Conservation (phyloP, 2,797 vertebrate species). For the Macropodus opercularis region DNA sequence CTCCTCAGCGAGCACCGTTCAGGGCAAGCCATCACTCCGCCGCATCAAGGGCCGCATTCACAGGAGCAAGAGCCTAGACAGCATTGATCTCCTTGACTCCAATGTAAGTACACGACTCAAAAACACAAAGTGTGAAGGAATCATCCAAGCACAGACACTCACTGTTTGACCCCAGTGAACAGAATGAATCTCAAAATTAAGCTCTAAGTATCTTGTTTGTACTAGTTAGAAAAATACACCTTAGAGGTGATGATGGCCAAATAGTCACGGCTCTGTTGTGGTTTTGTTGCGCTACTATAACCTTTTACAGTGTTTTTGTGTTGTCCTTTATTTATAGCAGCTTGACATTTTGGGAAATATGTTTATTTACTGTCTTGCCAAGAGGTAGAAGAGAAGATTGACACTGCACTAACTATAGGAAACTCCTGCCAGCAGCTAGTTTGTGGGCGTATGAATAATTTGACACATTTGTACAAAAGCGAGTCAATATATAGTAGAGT, state of each 20-base stretch:
- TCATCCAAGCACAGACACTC: slow-evolving; percentile 12
- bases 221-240: background rate
- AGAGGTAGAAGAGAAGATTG: background rate
- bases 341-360: background rate
- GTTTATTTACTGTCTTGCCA: background rate
- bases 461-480: background rate
- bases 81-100: slow-evolving; percentile 94
- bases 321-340: background rate
- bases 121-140: slow-evolving; percentile 4
- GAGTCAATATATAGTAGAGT: no score
- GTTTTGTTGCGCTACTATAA: background rate
- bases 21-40: slow-evolving; percentile 95
- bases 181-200: background rate
- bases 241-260: background rate
- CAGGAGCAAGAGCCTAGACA: slow-evolving; percentile 95
- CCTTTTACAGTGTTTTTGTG: background rate
- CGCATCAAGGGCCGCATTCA: slow-evolving; percentile 96
- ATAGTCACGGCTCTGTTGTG: background rate
- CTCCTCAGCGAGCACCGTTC: slow-evolving; percentile 85
- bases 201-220: background rate
- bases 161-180: slow-evolving; percentile 1
- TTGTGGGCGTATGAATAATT: background rate
- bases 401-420: background rate
- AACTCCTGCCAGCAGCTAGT: background rate
- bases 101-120: slow-evolving; percentile 86